These are phyloP conservation scores for Apostichopus leukothele DNA, from an alignment of 53 echinoderm and acorn worm species.

Conservation along the genomic window DNA sequence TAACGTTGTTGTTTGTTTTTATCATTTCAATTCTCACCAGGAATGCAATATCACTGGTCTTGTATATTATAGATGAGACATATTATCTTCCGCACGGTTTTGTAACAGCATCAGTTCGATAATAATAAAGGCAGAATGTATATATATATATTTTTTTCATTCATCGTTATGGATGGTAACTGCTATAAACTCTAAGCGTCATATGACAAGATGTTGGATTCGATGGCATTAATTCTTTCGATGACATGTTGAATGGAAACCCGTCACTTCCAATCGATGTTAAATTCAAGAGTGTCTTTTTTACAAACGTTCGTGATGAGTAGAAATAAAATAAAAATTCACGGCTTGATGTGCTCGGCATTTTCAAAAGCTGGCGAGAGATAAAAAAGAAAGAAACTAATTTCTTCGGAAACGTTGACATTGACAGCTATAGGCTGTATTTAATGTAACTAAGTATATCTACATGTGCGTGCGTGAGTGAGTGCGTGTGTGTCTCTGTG, in stretches of 20 bases:
- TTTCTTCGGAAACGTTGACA: not conserved
- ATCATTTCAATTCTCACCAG: too few species aligned
- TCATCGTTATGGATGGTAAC: too few species aligned
- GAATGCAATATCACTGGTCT: too few species aligned
- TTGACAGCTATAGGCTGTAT: not conserved
- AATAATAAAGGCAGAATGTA: too few species aligned
- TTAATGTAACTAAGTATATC: not conserved
- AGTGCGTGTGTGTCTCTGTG: not conserved
- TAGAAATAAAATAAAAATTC: not conserved
- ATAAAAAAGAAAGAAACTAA: not conserved
- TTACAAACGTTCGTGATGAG: not conserved
- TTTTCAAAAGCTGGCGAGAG: too few species aligned
- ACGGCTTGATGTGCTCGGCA: not conserved
- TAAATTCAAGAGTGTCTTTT: not conserved
- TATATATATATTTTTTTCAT: too few species aligned
- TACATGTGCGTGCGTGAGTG: not conserved
- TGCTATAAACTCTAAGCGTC: not conserved
- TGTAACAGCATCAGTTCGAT: too few species aligned
- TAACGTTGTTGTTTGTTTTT: too few species aligned
- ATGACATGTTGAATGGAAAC: not conserved
- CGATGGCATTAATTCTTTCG: conserved; percentile 21
- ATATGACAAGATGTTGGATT: not conserved
- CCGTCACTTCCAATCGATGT: not conserved
- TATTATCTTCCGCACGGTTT: too few species aligned
- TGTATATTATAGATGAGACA: too few species aligned